A percentile compares a stretch with the other conserved stretches of the same genome.
Evolutionary conservation across 1,140 invertebrate genomes (phyloP).

Genomic region (Stegodyphus mimosarum): DNA sequence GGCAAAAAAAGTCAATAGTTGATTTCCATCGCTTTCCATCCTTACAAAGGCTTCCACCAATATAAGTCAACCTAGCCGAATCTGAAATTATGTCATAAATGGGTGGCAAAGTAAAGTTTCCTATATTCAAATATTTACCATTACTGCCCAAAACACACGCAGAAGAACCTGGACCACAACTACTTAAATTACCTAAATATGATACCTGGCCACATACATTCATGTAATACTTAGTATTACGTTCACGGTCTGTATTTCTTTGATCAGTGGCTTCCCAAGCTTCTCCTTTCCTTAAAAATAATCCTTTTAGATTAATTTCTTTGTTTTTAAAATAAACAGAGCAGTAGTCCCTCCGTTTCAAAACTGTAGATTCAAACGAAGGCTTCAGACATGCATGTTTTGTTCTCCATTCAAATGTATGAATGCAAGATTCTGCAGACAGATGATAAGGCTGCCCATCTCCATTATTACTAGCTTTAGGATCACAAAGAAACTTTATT

Average conservation of each 20-base stretch:
- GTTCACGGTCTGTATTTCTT: background rate
- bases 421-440: conserved; percentile 42
- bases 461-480: conserved; percentile 14
- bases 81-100: conserved; percentile 38
- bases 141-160: conserved; percentile 43
- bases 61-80: conserved; percentile 45
- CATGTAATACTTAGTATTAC: conserved; percentile 23
- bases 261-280: conserved; percentile 47
- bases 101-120: conserved; percentile 51
- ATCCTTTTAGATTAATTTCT: conserved; percentile 12
- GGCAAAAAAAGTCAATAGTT: conserved; percentile 63
- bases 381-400: conserved; percentile 50
- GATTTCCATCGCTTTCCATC: conserved; percentile 34
- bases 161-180: conserved; percentile 38
- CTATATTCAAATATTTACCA: conserved; percentile 48
- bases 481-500: conserved; percentile 63
- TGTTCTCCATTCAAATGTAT: conserved; percentile 62
- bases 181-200: background rate
- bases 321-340: conserved; percentile 16
- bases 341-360: background rate
- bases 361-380: conserved; percentile 4
- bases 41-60: conserved; percentile 40
- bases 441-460: conserved; percentile 46
- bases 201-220: conserved; percentile 59
- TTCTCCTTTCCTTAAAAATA: conserved; percentile 21